Percentiles rank a stretch among this genome's conserved stretches.
Conservation (phyloP, 2,113 vertebrate species). For the Isurus oxyrinchus region DNA sequence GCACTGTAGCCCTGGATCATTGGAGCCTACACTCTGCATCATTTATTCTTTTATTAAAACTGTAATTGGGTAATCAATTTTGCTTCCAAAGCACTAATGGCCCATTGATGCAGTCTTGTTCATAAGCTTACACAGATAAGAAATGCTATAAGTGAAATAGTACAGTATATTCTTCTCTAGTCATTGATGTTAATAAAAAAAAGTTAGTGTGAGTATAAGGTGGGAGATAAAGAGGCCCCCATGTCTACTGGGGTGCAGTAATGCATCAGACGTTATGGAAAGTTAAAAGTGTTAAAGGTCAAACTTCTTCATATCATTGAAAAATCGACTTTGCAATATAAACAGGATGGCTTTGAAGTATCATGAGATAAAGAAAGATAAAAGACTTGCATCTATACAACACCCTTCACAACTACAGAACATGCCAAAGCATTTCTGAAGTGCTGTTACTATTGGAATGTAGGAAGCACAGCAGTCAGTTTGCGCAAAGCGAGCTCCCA, state of each 20-base stretch:
- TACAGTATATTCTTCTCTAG: neutral
- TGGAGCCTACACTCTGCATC: neutral
- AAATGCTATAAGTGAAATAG: neutral
- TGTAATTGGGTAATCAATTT: slow-evolving; percentile 17
- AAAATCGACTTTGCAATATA: neutral
- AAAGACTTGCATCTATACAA: too few species aligned
- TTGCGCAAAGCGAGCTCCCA: too few species aligned
- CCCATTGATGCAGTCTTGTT: neutral
- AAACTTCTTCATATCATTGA: neutral
- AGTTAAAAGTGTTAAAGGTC: neutral
- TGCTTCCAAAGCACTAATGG: neutral
- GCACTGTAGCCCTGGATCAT: neutral
- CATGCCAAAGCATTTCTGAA: too few species aligned
- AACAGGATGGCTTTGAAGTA: too few species aligned
- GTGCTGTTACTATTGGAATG: too few species aligned
- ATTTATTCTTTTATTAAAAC: slow-evolving; percentile 20
- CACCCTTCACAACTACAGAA: too few species aligned
- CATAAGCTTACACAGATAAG: neutral
- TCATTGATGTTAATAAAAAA: neutral
- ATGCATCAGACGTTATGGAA: neutral
- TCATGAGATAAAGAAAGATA: too few species aligned
- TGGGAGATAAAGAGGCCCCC: neutral
- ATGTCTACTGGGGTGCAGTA: neutral
- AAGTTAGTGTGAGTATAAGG: neutral
- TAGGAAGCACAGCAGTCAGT: too few species aligned